Percentiles rank a stretch among this genome's conserved stretches.
Evolutionary conservation across 2,797 vertebrate species (phyloP).

Genomic region (Sebastes diaconus): DNA sequence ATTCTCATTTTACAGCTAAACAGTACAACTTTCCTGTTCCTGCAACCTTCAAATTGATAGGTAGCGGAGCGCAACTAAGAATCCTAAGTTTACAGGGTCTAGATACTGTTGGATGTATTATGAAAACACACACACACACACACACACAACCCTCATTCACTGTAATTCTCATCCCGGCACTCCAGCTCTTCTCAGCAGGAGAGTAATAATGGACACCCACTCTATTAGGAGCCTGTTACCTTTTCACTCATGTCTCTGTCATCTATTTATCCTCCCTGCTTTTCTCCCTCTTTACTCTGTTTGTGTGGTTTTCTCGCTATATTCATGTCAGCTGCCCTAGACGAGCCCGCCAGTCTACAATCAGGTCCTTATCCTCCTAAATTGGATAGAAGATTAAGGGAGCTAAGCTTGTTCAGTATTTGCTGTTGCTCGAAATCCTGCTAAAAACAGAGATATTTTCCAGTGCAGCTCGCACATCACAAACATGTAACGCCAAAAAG

Average conservation of each 20-base stretch:
- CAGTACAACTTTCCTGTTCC: too few species aligned
- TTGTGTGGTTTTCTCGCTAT: conserved; percentile 24
- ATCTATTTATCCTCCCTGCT: conserved; percentile 46
- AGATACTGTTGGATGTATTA: conserved; percentile 30
- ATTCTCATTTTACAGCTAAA: too few species aligned
- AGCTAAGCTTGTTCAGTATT: conserved; percentile 50
- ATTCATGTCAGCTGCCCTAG: conserved; percentile 32
- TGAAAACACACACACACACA: conserved; percentile 15
- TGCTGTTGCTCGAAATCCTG: conserved; percentile 40
- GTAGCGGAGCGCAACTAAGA: neutral
- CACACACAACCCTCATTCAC: conserved; percentile 16
- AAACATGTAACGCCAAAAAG: conserved; percentile 17
- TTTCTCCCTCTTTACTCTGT: conserved; percentile 19
- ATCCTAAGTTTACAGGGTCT: neutral
- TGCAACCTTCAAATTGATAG: neutral
- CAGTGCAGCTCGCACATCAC: conserved; percentile 7
- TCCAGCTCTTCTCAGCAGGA: conserved; percentile 62
- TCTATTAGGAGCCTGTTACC: conserved; percentile 65
- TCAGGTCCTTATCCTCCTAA: conserved; percentile 46
- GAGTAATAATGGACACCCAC: conserved; percentile 69
- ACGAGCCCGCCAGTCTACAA: conserved; percentile 21
- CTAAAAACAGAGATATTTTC: conserved; percentile 19
- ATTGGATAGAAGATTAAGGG: conserved; percentile 70
- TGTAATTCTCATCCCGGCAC: conserved; percentile 38
- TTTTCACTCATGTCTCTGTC: conserved; percentile 48